Conservation (phyloP, 2,888 invertebrate species). For the Coenonympha glycerion region DNA sequence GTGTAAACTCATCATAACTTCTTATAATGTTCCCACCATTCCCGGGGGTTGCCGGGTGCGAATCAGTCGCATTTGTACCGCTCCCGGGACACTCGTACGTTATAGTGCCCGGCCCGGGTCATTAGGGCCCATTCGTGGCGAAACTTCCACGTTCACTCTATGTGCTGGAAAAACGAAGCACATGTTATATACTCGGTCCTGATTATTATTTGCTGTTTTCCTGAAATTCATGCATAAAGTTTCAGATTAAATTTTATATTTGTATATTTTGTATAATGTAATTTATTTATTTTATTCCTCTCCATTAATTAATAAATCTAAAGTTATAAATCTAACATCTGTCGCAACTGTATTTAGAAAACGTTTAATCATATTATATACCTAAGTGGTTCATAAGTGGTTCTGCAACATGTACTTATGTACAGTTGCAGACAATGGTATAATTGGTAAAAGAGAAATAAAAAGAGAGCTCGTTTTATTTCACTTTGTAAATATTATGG, state of each 20-base stretch:
- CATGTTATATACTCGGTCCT: conserved; percentile 1
- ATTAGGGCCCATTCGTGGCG: conserved; percentile 60
- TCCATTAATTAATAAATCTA: too few relatives aligned
- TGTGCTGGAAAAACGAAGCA: conserved; percentile 4
- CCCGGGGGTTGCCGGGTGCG: conserved; percentile 39
- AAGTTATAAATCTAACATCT: too few relatives aligned
- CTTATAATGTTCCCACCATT: conserved; percentile 41
- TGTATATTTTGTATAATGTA: neutral
- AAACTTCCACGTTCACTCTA: conserved; percentile 15
- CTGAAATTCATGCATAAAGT: neutral
- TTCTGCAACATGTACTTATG: too few relatives aligned
- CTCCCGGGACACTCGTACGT: conserved; percentile 41
- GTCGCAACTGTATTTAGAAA: too few relatives aligned
- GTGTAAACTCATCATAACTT: conserved; percentile 41
- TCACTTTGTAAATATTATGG: too few relatives aligned
- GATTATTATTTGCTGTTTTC: conserved; percentile 2
- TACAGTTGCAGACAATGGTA: too few relatives aligned
- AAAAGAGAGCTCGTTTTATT: too few relatives aligned
- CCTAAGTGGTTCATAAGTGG: too few relatives aligned
- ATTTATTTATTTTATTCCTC: too few relatives aligned
- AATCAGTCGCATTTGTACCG: conserved; percentile 50
- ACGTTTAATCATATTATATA: too few relatives aligned
- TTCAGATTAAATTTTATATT: neutral
- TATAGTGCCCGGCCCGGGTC: conserved; percentile 53
- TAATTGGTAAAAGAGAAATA: too few relatives aligned